These are phyloP conservation scores for Marasmarcha lunaedactyla DNA, from an alignment of 2,888 invertebrate species.

Conservation along the genomic window DNA sequence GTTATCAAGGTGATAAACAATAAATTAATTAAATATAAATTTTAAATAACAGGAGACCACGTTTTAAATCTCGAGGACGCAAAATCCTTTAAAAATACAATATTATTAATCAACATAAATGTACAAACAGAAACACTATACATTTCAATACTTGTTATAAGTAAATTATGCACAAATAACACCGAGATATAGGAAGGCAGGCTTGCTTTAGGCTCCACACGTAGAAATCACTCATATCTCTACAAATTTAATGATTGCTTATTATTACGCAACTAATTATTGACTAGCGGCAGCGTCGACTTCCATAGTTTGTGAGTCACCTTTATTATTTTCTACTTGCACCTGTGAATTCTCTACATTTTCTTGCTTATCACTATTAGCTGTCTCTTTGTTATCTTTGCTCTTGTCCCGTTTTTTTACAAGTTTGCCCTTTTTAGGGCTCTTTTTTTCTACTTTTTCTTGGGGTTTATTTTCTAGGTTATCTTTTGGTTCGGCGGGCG, in stretches of 20 bases:
- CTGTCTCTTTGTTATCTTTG: constrained; percentile 28
- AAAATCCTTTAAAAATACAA: constrained; percentile 19
- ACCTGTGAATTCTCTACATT: constrained; percentile 22
- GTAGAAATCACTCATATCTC: constrained; percentile 11
- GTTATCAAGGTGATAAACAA: constrained; percentile 66
- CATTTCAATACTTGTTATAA: constrained; percentile 39
- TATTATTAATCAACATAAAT: constrained; percentile 52
- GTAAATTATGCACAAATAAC: constrained; percentile 10
- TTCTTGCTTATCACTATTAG: constrained; percentile 23
- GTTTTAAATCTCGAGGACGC: constrained; percentile 15
- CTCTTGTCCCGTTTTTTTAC: constrained; percentile 59
- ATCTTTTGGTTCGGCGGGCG: constrained; percentile 11
- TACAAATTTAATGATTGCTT: constrained; percentile 42
- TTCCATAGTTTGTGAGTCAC: constrained; percentile 47
- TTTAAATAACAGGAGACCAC: constrained; percentile 40
- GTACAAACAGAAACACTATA: constrained; percentile 59
- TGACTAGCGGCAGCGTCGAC: constrained; percentile 65
- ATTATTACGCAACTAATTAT: constrained; percentile 28
- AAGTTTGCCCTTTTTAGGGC: constrained; percentile 41
- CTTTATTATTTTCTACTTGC: constrained; percentile 41
- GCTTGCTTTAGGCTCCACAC: constrained; percentile 26
- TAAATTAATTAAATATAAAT: constrained; percentile 61
- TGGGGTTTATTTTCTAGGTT: constrained; percentile 19
- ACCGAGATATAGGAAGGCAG: constrained; percentile 21
- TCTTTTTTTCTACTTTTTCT: constrained; percentile 28